Conservation (phyloP, 2,113 vertebrate genomes). For the Microtus oregoni region DNA sequence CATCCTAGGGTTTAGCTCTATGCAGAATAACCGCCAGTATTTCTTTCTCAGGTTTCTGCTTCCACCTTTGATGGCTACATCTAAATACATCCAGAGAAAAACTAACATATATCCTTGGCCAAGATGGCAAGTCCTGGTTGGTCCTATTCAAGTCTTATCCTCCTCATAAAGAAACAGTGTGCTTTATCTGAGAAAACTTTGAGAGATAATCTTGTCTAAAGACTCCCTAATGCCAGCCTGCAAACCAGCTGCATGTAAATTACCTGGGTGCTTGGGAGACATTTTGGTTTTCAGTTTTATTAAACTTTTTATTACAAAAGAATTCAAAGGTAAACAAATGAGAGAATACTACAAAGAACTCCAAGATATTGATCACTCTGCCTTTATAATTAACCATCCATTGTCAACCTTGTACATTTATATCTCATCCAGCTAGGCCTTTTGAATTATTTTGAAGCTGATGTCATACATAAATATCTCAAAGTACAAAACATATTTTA, state of each 20-base stretch:
- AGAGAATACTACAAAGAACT: background rate
- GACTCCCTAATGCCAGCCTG: constrained; percentile 4
- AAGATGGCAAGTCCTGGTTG: constrained; percentile 43
- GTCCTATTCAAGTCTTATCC: constrained; percentile 14
- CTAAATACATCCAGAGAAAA: constrained; percentile 55
- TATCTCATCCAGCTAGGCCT: background rate
- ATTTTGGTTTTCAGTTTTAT: constrained; percentile 45
- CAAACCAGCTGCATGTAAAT: constrained; percentile 48
- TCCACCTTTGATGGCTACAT: constrained; percentile 44
- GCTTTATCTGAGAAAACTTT: constrained; percentile 46
- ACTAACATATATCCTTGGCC: constrained; percentile 26
- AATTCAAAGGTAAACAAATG: constrained; percentile 42
- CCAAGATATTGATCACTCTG: background rate
- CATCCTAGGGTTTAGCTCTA: constrained; percentile 33
- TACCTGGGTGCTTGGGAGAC: background rate
- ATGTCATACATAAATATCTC: constrained; percentile 46
- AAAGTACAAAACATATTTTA: constrained; percentile 45
- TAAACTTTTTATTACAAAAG: constrained; percentile 51
- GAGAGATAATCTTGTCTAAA: constrained; percentile 60
- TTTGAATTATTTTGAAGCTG: constrained; percentile 52
- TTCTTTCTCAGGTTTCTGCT: constrained; percentile 4
- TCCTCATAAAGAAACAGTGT: constrained; percentile 33
- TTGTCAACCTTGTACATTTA: constrained; percentile 16
- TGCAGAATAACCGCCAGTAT: background rate
- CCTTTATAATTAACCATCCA: constrained; percentile 11